Base-by-base conservation (phyloP, 2,113 vertebrate genomes). In the Tretioscincus oriximinensis region DNA sequence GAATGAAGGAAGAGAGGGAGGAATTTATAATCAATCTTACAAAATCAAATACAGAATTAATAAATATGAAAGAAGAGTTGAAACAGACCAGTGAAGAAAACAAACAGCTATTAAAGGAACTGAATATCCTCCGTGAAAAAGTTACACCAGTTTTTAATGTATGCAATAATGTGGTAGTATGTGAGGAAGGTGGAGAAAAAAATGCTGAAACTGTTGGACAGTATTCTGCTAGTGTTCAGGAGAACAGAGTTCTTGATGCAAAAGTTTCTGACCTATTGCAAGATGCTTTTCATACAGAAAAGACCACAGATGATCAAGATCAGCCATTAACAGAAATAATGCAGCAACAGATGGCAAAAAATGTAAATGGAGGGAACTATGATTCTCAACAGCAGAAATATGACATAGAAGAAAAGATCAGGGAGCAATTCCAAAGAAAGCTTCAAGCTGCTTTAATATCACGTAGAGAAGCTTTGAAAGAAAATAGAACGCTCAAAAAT, bases 381-480 rank as follows among this genome's bases (percentile, higher is more conserved):
- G 91, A 93, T 78, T 75, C 90, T 10, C 94, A 93, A 61, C 91
- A 92, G 81, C 96, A 87, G 87, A 90, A 86, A 80, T 35, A n/a
- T 83, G 0, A 14, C 7, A 88, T 83, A 12, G 87, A 94, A 31
- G 92, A 87, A 54, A 94, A 88, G 85, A 77, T 86, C 85, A 94
- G 90, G 28, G 92, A 94, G 21, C 94, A 86, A 28, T 87, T 97
- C 2, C 96, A 96, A 3, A 95, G 94, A 87, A 98, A 97, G 60
- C 87, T 97, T 8, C 97, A 97, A 74, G 97, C 97, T 0, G 97
- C 97, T 78, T 92, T 98, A 76, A 92, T 97, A 77, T 97, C 96
- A 0, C 95, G 97, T 64, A 98, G 97, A 86, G 96, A 97, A 68
- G 92, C 94, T 7, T 12, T 96, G 81, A 96, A 94, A 87, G 95